phyloP scores from a whole-genome alignment of 2,888 invertebrate species.

The Phalera bucephala region DNA sequence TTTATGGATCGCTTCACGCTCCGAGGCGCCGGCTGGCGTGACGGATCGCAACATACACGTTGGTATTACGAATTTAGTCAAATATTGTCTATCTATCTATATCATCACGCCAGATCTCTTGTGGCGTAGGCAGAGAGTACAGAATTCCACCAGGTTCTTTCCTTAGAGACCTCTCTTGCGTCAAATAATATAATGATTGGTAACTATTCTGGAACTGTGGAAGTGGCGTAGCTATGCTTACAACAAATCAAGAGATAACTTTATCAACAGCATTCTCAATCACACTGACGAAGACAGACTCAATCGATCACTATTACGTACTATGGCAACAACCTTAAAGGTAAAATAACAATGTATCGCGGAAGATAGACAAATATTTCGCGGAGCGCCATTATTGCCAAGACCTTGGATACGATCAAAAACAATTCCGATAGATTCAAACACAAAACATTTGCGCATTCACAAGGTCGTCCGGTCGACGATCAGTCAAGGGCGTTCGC shows the following conservation, averaged over 20 bases:
- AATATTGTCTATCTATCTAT: no score
- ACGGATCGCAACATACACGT: constrained; percentile 28
- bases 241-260: no score
- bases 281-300: no score
- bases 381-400: constrained; percentile 18
- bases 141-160: no score
- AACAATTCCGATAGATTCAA: constrained; percentile 66
- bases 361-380: neutral
- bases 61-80: constrained; percentile 4
- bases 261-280: no score
- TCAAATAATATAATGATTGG: no score
- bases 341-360: neutral
- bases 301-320: no score
- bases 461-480: constrained; percentile 77
- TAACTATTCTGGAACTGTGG: neutral
- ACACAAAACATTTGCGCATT: constrained; percentile 67
- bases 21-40: constrained; percentile 33
- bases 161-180: no score
- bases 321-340: no score
- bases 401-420: constrained; percentile 45
- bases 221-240: neutral
- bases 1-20: constrained; percentile 37
- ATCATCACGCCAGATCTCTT: no score
- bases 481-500: constrained; percentile 78
- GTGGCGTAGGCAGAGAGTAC: no score